Evolutionary conservation across 2,113 vertebrate genomes (phyloP), one percentile per base, ranked within the genome.

Genomic region (Archocentrus centrarchus): DNA sequence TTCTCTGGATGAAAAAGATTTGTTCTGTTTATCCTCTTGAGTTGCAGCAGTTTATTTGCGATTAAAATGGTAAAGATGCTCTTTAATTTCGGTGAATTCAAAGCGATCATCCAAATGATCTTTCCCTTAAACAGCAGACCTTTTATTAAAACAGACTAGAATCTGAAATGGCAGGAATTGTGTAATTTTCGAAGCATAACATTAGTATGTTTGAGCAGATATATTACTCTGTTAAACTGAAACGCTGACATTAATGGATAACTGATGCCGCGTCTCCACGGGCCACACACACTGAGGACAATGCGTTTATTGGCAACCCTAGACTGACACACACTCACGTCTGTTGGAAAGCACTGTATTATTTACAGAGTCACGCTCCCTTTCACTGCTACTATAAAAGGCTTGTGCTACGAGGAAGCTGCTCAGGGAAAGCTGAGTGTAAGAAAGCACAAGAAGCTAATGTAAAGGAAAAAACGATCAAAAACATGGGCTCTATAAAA

Each of bases 361-460:
- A 93, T 95, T 95, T 90, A 94, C 86, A 90, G 81, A 76, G 83
- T 86, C 68, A 64, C 77, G 77, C 82, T 78, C 27, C 81, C 80
- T 86, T 89, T 85, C 58, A 84, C 75, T 14, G 15, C 75, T 63
- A 53, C 88, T 92, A 93, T 93, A 91, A 94, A 93, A 93, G 89
- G 90, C 64, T 75, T 66, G 58, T 27, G 61, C 78, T 57, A 77
- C 2, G 53, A 86, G 80, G 53, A 37, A 80, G 80, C 57, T 47
- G 53, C 27, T 63, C 63, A 37, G 73, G 30, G 70, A 77, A 76
- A 53, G 44, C 22, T 61, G 41, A 63, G 55, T 35, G 47, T 63
- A 61, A 24, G 27, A 53, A 35, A 63, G 50, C 37, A 20, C 55
- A 63, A 80, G 59, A 75, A 20, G 62, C n/a, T 53, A 75, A 88